phyloP scores from a whole-genome alignment of 2,888 invertebrate genomes.

The Sphaerophoria rueppellii region DNA sequence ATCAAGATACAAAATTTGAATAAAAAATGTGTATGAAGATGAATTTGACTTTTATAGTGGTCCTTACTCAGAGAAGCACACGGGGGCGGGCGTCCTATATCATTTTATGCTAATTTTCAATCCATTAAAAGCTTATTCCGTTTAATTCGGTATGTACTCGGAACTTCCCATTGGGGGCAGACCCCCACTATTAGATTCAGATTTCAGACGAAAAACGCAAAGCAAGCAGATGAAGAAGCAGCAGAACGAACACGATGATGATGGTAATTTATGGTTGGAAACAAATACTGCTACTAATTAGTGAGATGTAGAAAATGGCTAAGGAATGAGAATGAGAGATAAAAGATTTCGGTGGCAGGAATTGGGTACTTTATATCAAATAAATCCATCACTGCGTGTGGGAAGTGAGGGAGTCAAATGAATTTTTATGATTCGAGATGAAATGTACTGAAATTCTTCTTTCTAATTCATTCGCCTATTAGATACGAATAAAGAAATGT shows the following conservation, averaged over 20 bases:
- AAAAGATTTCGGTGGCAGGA: slow-evolving; percentile 7
- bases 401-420: background rate
- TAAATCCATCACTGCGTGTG: background rate
- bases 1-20: background rate
- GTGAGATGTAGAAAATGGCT: background rate
- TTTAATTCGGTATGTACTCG: background rate
- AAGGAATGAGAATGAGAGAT: slow-evolving; percentile 8
- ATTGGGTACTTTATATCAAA: background rate
- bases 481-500: no score
- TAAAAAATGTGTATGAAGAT: background rate
- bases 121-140: slow-evolving; percentile 48
- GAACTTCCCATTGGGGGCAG: background rate
- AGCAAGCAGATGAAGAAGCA: background rate
- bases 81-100: background rate
- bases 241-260: background rate
- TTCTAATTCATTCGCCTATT: no score
- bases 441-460: background rate
- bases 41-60: slow-evolving; percentile 3
- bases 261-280: slow-evolving; percentile 40
- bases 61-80: background rate
- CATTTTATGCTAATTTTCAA: slow-evolving; percentile 43
- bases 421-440: background rate
- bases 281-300: slow-evolving; percentile 31
- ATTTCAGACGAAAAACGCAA: slow-evolving; percentile 14
- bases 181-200: slow-evolving; percentile 1